Evolutionary conservation across 2,113 vertebrate species (phyloP).

Genomic region (Fregata magnificens): DNA sequence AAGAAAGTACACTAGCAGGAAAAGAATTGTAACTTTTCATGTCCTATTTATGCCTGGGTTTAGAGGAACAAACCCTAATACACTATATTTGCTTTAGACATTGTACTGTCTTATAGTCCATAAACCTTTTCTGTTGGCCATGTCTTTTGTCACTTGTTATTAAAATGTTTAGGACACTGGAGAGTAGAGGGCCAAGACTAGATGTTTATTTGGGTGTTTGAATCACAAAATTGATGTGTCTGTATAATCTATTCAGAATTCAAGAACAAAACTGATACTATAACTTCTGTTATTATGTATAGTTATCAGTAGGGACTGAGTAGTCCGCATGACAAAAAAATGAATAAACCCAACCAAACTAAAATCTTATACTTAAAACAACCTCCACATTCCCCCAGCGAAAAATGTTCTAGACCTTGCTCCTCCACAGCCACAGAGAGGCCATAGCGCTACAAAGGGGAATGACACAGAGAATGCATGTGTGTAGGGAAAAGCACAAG

Average conservation of each 20-base stretch:
- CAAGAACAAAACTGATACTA: not conserved
- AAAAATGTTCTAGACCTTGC: not conserved
- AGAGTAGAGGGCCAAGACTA: not conserved
- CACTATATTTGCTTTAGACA: not conserved
- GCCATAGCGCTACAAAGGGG: not conserved
- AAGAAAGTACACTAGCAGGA: not conserved
- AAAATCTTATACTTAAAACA: not conserved
- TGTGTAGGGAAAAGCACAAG: not conserved
- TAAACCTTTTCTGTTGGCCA: not conserved
- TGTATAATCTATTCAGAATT: not conserved
- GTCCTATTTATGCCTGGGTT: not conserved
- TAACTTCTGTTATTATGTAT: not conserved
- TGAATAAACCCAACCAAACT: not conserved
- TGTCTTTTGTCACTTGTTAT: not conserved
- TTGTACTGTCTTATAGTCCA: not conserved
- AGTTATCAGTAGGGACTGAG: not conserved
- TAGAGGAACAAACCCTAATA: not conserved
- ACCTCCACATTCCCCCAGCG: not conserved
- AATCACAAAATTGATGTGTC: not conserved
- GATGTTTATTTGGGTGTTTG: not conserved
- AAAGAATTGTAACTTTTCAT: not conserved
- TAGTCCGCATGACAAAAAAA: not conserved
- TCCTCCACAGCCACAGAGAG: not conserved
- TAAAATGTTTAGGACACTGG: not conserved
- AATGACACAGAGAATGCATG: not conserved